These are phyloP conservation scores for Sebastes melanostomus DNA, from an alignment of 2,797 vertebrate genomes.

Conservation along the genomic window DNA sequence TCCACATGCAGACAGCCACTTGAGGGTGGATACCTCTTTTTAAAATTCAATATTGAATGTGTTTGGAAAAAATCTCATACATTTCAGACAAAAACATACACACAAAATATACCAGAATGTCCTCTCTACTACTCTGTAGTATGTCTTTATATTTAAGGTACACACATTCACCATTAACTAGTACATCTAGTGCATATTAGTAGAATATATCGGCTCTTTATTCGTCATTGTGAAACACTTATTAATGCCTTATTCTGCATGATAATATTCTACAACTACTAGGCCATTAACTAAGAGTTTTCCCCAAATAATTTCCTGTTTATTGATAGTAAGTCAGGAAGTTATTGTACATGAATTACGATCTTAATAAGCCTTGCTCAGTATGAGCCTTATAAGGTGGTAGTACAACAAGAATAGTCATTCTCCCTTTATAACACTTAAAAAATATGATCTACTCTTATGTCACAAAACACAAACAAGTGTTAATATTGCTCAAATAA, in stretches of 20 bases:
- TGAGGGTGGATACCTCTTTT: background rate
- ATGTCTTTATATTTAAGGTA: background rate
- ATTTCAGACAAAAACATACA: background rate
- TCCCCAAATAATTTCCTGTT: background rate
- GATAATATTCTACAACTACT: background rate
- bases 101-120: background rate
- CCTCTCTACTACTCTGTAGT: background rate
- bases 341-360: background rate
- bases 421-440: background rate
- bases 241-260: background rate
- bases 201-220: background rate
- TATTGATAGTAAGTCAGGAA: background rate
- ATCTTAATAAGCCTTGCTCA: background rate
- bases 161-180: background rate
- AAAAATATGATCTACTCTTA: background rate
- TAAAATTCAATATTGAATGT: background rate
- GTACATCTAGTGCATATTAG: background rate
- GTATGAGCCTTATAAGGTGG: background rate
- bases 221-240: background rate
- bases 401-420: background rate
- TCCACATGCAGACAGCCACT: background rate
- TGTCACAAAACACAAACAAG: background rate
- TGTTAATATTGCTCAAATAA: background rate
- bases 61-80: background rate
- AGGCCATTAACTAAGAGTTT: background rate